A percentile compares a stretch with the other conserved stretches of the same genome.
phyloP scores from a whole-genome alignment of 1,140 invertebrate species.

The Drosophila subobscura region DNA sequence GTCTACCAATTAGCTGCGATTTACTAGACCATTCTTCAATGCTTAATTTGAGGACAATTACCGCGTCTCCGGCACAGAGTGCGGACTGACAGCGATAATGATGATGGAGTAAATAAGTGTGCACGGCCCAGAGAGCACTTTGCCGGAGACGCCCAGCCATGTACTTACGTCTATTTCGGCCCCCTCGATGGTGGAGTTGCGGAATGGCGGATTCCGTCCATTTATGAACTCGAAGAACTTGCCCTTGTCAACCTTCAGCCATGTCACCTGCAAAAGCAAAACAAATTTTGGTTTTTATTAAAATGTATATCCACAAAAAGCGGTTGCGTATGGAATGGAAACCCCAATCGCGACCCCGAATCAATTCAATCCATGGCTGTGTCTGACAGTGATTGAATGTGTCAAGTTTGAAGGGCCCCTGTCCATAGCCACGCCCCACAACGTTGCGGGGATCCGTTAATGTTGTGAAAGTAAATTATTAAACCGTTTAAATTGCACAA shows the following conservation, averaged over 20 bases:
- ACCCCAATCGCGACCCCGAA: neutral
- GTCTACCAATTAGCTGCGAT: conserved; percentile 35
- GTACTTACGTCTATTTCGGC: conserved; percentile 90
- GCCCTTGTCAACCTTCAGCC: conserved; percentile 89
- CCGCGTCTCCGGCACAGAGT: neutral
- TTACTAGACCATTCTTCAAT: conserved; percentile 17
- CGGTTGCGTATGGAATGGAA: too few species aligned
- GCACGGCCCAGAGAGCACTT: neutral
- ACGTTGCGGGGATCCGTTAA: conserved; percentile 1
- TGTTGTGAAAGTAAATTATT: conserved; percentile 23
- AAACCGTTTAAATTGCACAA: conserved; percentile 32
- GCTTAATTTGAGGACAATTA: conserved; percentile 28
- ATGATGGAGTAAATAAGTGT: conserved; percentile 39
- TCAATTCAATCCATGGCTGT: conserved; percentile 27
- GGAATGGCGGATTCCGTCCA: conserved; percentile 89
- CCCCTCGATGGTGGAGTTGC: conserved; percentile 87
- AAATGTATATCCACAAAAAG: conserved; percentile 19
- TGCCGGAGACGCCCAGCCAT: neutral
- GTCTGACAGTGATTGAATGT: conserved; percentile 73
- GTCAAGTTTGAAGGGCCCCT: conserved; percentile 28
- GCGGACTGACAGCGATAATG: conserved; percentile 23
- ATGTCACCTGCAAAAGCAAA: conserved; percentile 85
- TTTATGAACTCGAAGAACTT: conserved; percentile 91
- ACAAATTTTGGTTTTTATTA: conserved; percentile 53
- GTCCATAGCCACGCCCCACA: neutral